Evolutionary conservation across 2,113 vertebrate species (phyloP).

Genomic region (Poecile atricapillus): DNA sequence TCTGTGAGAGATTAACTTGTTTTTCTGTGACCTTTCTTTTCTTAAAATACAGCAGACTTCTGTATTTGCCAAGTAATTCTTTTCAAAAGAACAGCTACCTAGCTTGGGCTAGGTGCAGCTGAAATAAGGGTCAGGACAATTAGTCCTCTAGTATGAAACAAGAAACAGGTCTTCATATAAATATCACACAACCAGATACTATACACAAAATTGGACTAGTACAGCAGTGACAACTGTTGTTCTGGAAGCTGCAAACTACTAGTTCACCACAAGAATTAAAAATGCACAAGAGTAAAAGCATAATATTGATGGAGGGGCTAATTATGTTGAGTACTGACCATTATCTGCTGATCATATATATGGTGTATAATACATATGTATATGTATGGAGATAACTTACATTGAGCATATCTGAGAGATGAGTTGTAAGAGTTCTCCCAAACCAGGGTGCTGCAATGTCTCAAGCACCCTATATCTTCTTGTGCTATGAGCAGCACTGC

Average conservation of each 20-base stretch:
- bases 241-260: neutral
- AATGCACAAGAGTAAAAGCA: neutral
- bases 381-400: neutral
- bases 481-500: neutral
- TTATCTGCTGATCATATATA: neutral
- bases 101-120: neutral
- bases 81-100: neutral
- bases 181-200: neutral
- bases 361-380: neutral
- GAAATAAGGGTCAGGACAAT: neutral
- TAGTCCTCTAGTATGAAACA: neutral
- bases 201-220: neutral
- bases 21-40: neutral
- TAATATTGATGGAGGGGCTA: neutral
- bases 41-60: neutral
- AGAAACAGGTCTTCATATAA: neutral
- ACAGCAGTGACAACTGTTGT: neutral
- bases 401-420: neutral
- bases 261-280: neutral
- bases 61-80: neutral
- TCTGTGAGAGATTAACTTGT: neutral
- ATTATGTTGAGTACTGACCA: neutral
- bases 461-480: neutral
- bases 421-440: neutral
- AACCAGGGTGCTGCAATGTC: neutral